phyloP scores from a whole-genome alignment of 1,140 invertebrate species.

The Rhopalosiphum maidis region DNA sequence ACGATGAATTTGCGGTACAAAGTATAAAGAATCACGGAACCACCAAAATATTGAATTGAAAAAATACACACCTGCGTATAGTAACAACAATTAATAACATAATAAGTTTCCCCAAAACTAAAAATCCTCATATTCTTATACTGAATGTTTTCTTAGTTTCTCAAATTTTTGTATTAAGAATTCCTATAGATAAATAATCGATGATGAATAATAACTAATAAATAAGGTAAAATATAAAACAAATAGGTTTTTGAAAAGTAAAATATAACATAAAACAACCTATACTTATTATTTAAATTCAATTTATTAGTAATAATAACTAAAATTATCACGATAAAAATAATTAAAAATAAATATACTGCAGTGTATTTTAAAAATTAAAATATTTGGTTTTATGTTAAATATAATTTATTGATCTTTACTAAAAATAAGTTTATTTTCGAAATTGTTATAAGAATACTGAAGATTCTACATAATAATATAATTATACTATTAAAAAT shows the following conservation, averaged over 20 bases:
- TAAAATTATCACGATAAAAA: background rate
- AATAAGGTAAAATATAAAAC: background rate
- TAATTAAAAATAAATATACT: background rate
- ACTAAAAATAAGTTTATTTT: background rate
- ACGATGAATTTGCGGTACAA: background rate
- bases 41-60: slow-evolving; percentile 22
- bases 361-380: background rate
- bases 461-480: background rate
- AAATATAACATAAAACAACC: background rate
- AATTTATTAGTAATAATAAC: background rate
- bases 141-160: background rate
- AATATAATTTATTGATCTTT: no score
- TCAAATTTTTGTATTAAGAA: background rate
- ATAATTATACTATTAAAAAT: background rate
- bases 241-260: background rate
- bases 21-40: background rate
- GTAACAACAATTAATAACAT: background rate
- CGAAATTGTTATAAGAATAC: background rate
- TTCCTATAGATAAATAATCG: background rate
- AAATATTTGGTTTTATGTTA: background rate
- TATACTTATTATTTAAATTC: background rate
- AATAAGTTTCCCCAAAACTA: background rate
- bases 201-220: background rate
- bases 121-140: background rate
- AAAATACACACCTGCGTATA: background rate